Base-by-base conservation (phyloP, 2,113 vertebrate species). In the Bombycilla garrulus region DNA sequence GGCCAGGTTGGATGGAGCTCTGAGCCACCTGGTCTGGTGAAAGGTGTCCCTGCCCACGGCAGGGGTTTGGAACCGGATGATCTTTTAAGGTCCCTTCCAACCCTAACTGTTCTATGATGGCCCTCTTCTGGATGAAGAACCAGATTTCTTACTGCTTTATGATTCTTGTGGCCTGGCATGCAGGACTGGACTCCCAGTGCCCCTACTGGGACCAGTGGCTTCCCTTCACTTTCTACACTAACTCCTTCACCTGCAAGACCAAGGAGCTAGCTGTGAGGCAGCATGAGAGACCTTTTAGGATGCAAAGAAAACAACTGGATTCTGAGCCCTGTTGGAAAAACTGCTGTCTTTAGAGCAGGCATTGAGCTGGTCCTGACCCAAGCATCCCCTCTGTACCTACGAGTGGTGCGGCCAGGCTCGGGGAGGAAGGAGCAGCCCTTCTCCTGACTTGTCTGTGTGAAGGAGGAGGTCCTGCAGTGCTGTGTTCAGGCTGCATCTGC, bases 401-500 rank as follows among this genome's bases (percentile, higher is more conserved):
- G 1, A 42, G 53, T 45, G 53, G 42, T 21, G 54, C 45, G 51
- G 42, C 26, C 56, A n/a, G 38, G 21, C 53, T 38, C 0, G 0
- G 17, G 12, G 15, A 42, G n/a, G 44, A 58, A 60, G 51, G 53
- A 72, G 15, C 22, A 77, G 7, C 38, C 47, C 51, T 66, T 17
- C 38, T 73, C 35, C 33, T 44, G 42, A 71, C 38, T 62, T 1
- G 2, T 24, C 26, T n/a, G 20, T 65, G 17, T 28, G 54, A 81
- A 51, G 38, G 48, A 72, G 50, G 24, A 85, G 40, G 70, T 35
- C 50, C 56, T 60, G 28, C 54, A 45, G 24, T 2, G 1, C 79
- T 69, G 14, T 19, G 50, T 33, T 61, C 18, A 28, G 42, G 54
- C 65, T 87, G 45, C 35, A 4, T 62, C 28, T 83, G 13, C 44